phyloP scores from a whole-genome alignment of 2,888 invertebrate genomes.

The Copidosoma aretas region DNA sequence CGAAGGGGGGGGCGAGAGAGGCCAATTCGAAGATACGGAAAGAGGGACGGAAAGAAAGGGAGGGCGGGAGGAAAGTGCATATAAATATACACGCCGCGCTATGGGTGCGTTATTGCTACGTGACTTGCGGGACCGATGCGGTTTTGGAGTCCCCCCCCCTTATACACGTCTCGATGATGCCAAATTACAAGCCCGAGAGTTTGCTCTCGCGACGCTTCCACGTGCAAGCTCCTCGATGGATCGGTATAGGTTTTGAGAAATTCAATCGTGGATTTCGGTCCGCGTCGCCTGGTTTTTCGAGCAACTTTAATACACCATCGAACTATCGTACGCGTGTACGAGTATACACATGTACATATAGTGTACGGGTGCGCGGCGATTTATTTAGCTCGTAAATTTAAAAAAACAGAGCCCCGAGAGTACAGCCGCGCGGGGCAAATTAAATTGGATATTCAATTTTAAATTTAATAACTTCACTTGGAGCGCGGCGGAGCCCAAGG shows the following conservation, averaged over 20 bases:
- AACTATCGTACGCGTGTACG: too few species aligned
- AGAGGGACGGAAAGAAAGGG: conserved; percentile 30
- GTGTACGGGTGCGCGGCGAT: too few species aligned
- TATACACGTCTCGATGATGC: not conserved
- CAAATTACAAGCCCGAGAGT: not conserved
- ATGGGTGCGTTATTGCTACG: conserved; percentile 4
- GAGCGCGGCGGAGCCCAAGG: conserved; percentile 8
- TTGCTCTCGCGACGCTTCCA: too few species aligned
- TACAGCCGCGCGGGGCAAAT: too few species aligned
- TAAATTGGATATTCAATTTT: not conserved
- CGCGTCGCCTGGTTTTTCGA: too few species aligned
- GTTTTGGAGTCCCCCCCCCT: not conserved
- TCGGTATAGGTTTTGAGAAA: too few species aligned
- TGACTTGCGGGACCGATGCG: not conserved
- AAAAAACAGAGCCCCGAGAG: conserved; percentile 4
- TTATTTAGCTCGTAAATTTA: conserved; percentile 3
- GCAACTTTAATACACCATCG: too few species aligned
- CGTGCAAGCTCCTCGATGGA: too few species aligned
- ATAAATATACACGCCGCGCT: conserved; percentile 14
- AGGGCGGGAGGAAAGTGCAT: conserved; percentile 39
- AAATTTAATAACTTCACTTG: conserved; percentile 12
- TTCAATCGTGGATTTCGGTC: too few species aligned
- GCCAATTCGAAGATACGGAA: conserved; percentile 29
- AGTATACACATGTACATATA: too few species aligned
- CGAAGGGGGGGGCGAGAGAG: conserved; percentile 19